Percentiles rank a stretch among this genome's conserved stretches.
These are phyloP conservation scores for Poeciliopsis turneri DNA, from an alignment of 2,797 vertebrate genomes.

Conservation along the genomic window DNA sequence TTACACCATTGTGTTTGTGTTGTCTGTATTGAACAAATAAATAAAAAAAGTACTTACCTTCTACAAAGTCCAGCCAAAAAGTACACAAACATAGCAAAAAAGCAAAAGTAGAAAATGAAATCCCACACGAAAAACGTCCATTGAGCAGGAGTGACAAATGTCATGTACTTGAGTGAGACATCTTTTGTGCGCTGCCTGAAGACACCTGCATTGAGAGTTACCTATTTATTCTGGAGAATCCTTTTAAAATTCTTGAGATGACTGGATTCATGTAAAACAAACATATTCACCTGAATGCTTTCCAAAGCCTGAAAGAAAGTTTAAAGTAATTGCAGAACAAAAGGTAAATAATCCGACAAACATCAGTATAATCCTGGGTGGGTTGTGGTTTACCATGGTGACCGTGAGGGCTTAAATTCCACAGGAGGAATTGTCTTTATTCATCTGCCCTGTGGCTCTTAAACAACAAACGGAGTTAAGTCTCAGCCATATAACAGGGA, in stretches of 20 bases:
- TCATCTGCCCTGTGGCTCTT: not conserved
- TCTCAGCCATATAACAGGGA: not conserved
- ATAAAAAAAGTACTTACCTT: conserved; percentile 55
- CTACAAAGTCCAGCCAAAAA: conserved; percentile 63
- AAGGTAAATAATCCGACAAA: conserved; percentile 53
- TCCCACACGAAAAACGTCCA: conserved; percentile 73
- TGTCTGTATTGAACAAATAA: not conserved
- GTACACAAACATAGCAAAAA: conserved; percentile 69
- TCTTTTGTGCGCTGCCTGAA: conserved; percentile 67
- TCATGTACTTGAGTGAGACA: conserved; percentile 61
- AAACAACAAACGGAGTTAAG: not conserved
- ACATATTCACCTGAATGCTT: conserved; percentile 57
- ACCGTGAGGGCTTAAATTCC: conserved; percentile 36
- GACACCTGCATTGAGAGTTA: conserved; percentile 48
- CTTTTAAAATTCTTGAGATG: not conserved
- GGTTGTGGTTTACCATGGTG: conserved; percentile 51
- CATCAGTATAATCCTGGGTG: conserved; percentile 56
- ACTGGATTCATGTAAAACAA: not conserved
- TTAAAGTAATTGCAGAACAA: conserved; percentile 50
- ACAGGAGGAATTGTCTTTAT: not conserved
- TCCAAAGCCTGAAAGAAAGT: conserved; percentile 60
- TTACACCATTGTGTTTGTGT: not conserved
- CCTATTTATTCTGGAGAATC: not conserved
- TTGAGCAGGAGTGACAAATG: conserved; percentile 62
- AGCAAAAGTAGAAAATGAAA: conserved; percentile 63